phyloP scores from a whole-genome alignment of 2,113 vertebrate genomes.

The Calonectris borealis region DNA sequence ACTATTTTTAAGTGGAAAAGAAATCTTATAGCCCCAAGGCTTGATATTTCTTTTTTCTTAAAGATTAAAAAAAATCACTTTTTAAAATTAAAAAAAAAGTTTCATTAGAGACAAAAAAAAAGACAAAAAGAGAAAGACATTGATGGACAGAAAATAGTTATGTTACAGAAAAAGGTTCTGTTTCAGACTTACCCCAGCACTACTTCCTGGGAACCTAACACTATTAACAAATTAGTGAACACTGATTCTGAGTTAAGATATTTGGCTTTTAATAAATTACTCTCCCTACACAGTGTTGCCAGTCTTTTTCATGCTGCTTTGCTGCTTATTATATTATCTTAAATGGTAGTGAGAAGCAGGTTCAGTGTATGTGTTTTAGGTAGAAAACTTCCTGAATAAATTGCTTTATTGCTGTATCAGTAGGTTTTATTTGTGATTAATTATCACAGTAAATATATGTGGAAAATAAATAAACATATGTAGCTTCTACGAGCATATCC shows the following conservation, averaged over 20 bases:
- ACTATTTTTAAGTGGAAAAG: background rate
- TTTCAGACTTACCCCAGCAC: background rate
- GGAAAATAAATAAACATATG: background rate
- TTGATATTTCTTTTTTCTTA: background rate
- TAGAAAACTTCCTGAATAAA: background rate
- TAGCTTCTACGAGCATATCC: background rate
- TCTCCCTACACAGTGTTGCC: background rate
- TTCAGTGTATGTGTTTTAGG: background rate
- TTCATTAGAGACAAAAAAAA: background rate
- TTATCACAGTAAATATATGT: background rate
- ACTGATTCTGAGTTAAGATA: background rate
- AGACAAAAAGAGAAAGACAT: background rate
- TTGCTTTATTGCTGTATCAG: background rate
- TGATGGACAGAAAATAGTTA: background rate
- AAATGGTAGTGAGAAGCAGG: background rate
- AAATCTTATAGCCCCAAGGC: background rate
- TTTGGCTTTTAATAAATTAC: background rate
- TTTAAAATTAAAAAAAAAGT: background rate
- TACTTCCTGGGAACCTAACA: background rate
- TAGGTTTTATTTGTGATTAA: background rate
- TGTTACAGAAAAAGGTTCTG: background rate
- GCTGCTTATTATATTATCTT: background rate
- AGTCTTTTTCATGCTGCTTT: background rate
- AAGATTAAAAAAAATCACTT: background rate
- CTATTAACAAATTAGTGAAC: background rate